Evolutionary conservation across 2,797 vertebrate species (phyloP).

Genomic region (Linurgus olivaceus): DNA sequence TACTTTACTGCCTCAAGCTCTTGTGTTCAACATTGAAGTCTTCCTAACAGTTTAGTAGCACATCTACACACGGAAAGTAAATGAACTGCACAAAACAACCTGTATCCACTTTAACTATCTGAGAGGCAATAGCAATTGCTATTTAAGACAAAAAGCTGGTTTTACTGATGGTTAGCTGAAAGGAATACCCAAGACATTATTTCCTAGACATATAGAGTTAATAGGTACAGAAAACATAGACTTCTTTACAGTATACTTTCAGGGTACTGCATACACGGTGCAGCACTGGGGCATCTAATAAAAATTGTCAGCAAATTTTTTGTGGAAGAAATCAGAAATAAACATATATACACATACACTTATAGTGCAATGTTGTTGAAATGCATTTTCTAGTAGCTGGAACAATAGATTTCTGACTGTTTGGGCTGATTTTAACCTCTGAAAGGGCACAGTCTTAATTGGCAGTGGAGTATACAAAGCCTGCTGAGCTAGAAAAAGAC

Average conservation of each 20-base stretch:
- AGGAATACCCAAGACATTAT: not conserved
- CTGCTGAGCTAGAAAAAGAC: not conserved
- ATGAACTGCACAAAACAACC: not conserved
- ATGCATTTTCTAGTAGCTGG: not conserved
- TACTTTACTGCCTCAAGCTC: not conserved
- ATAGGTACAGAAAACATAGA: not conserved
- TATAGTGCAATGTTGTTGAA: not conserved
- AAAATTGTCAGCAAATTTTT: not conserved
- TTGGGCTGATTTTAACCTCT: not conserved
- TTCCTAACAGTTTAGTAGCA: not conserved
- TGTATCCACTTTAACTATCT: not conserved
- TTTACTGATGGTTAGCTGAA: not conserved
- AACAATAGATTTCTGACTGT: not conserved
- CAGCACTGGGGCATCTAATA: not conserved
- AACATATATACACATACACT: not conserved
- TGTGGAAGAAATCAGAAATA: not conserved
- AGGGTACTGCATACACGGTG: not conserved
- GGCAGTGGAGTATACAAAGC: not conserved
- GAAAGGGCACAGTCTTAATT: not conserved
- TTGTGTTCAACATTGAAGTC: not conserved
- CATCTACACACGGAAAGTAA: not conserved
- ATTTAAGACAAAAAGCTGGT: not conserved
- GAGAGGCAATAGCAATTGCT: not conserved
- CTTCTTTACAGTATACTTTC: not conserved
- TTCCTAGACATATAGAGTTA: not conserved